phyloP scores from a whole-genome alignment of 2,888 invertebrate genomes.

The Drosophila multiciliata region DNA sequence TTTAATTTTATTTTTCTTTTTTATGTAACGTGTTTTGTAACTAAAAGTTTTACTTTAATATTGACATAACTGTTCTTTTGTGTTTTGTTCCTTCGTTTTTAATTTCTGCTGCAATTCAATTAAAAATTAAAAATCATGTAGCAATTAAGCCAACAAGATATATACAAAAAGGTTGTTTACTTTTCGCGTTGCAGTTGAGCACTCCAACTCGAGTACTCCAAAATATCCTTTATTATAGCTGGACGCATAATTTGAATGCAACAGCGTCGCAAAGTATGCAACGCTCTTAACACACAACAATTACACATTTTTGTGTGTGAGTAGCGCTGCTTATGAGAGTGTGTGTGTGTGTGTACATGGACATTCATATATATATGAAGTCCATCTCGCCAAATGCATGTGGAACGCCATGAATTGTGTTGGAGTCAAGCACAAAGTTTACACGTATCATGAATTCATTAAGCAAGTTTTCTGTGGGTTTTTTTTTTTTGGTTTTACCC shows the following conservation, averaged over 20 bases:
- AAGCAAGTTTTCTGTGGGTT: constrained; percentile 32
- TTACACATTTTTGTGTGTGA: background rate
- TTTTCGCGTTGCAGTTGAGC: constrained; percentile 52
- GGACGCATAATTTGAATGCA: constrained; percentile 16
- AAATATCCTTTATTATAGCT: constrained; percentile 19
- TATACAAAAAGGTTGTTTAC: constrained; percentile 68
- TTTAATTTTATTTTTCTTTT: constrained; percentile 17
- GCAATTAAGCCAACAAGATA: constrained; percentile 44
- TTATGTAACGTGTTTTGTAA: constrained; percentile 54
- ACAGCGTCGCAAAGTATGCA: constrained; percentile 32
- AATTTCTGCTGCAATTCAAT: constrained; percentile 33
- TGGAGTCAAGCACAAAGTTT: constrained; percentile 1
- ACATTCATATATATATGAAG: background rate
- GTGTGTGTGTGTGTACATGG: background rate
- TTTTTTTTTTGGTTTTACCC: constrained; percentile 33
- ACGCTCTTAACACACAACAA: constrained; percentile 15
- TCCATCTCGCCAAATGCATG: background rate
- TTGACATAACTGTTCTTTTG: constrained; percentile 35
- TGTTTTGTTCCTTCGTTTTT: constrained; percentile 6
- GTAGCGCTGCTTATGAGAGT: background rate
- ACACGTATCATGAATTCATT: constrained; percentile 19
- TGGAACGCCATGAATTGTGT: constrained; percentile 11
- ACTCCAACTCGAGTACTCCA: constrained; percentile 9
- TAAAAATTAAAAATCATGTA: constrained; percentile 32
- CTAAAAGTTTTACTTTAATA: constrained; percentile 37